Evolutionary conservation across 1,140 invertebrate genomes (phyloP).

Genomic region (Chrysoperla carnea): DNA sequence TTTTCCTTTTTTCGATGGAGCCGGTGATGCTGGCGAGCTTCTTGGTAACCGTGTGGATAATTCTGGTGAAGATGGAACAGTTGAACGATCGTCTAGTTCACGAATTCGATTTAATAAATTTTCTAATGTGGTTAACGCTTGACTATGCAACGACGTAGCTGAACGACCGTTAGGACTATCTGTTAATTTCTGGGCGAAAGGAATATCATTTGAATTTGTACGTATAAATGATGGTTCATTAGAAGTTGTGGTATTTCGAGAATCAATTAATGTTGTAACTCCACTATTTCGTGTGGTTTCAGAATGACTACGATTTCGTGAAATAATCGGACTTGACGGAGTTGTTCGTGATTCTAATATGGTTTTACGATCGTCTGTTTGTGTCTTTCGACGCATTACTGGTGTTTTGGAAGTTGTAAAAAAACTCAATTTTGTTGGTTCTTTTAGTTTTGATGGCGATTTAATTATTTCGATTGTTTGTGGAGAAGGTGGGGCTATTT

Average conservation of each 20-base stretch:
- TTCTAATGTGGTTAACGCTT: conserved; percentile 33
- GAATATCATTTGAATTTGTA: no score
- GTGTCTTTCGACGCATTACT: conserved; percentile 16
- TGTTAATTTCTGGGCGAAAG: no score
- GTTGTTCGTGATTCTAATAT: no score
- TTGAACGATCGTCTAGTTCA: conserved; percentile 26
- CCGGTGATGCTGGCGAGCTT: conserved; percentile 50
- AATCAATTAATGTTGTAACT: no score
- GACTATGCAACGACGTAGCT: conserved; percentile 26
- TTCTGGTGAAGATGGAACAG: conserved; percentile 33
- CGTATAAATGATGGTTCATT: no score
- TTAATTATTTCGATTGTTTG: conserved; percentile 7
- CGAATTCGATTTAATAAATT: conserved; percentile 31
- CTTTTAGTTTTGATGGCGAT: conserved; percentile 7
- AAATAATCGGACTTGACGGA: no score
- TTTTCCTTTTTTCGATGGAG: conserved; percentile 47
- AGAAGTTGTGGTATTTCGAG: no score
- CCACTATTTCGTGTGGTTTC: no score
- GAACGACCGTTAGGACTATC: neutral
- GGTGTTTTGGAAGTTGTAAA: conserved; percentile 19
- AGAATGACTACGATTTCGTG: no score
- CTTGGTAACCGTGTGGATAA: conserved; percentile 36
- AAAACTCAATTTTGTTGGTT: conserved; percentile 19
- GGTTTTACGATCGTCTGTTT: no score
- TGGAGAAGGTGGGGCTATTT: conserved; percentile 3